Base-by-base conservation (phyloP, 2,797 vertebrate genomes). In the Pelodytes ibericus region DNA sequence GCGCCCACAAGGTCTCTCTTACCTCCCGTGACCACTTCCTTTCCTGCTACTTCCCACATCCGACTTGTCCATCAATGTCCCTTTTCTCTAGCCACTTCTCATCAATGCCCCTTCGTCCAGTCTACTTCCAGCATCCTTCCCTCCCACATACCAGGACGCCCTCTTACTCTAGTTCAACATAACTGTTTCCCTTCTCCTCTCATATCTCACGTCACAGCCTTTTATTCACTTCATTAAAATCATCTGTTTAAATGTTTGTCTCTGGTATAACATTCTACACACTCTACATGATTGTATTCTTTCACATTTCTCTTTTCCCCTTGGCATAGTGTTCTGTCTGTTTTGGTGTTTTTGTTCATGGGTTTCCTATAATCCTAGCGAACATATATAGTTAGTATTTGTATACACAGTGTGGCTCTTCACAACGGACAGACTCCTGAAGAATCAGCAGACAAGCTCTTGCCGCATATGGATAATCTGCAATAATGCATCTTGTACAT, bases 391-490 rank as follows among this genome's bases (percentile, higher is more conserved):
- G 22, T 63, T 63, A 10, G 33, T 63, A 36, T 30, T n/a, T 61
- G 7, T 22, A 22, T 24, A 22, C 36, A 3, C 0, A 2, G 31
- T n/a, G 15, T 71, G 58, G n/a, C 22, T 15, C 2, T 8, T 0
- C 26, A 18, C 11, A 8, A 29, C 8, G 24, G 13, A 49, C 4
- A 44, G 13, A 24, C 4, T 26, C 1, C 15, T 39, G 24, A 24
- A n/a, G 33, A 2, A 0, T 92, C 89, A 99, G 90, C 96, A 98
- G 47, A 99, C 95, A 61, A 99, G 95, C 60, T 96, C 96, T 88
- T 98, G 96, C 53, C 96, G 94, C 97, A 99, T 99, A 18, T 94
- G 92, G 84, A 99, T 96, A 88, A 99, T 99, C 90, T 99, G 98
- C 0, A 99, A 91, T 25, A 99, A 87, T 41, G 97, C 96, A 0